Conservation (phyloP, 2,888 invertebrate species). For the Caenorhabditis auriculariae region DNA sequence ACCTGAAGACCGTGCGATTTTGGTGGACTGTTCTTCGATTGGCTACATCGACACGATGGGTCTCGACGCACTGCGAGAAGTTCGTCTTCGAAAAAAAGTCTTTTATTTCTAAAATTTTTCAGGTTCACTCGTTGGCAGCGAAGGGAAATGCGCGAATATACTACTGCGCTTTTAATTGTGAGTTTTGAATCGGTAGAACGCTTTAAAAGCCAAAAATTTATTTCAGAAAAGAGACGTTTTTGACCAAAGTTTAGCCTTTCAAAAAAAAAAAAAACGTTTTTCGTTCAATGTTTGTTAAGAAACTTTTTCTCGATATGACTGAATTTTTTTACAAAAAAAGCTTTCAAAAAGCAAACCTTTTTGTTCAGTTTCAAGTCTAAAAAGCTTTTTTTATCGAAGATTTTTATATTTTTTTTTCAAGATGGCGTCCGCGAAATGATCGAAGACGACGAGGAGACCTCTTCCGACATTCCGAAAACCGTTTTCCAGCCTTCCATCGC, state of each 20-base stretch:
- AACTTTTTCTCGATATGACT: too few species aligned
- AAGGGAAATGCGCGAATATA: conserved; percentile 14
- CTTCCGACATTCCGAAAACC: conserved; percentile 6
- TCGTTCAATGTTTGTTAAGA: too few species aligned
- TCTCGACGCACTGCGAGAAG: conserved; percentile 42
- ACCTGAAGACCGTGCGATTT: conserved; percentile 20
- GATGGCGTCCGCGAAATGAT: conserved; percentile 20
- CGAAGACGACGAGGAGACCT: conserved; percentile 13
- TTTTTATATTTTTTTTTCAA: conserved; percentile 4
- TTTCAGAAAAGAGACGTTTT: too few species aligned
- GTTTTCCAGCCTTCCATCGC: conserved; percentile 21
- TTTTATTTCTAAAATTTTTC: neutral
- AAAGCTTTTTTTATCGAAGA: too few species aligned
- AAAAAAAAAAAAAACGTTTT: too few species aligned
- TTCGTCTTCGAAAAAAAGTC: neutral
- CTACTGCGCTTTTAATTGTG: conserved; percentile 10
- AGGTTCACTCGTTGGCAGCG: conserved; percentile 12
- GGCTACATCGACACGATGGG: conserved; percentile 54
- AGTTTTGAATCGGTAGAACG: neutral
- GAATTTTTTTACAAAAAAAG: too few species aligned
- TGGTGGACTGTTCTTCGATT: conserved; percentile 49
- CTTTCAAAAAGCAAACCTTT: too few species aligned
- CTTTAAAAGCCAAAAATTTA: too few species aligned
- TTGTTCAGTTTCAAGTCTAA: too few species aligned
- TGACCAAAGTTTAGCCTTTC: too few species aligned